Conservation (phyloP, 2,113 vertebrate species). For the Cynocephalus volans region DNA sequence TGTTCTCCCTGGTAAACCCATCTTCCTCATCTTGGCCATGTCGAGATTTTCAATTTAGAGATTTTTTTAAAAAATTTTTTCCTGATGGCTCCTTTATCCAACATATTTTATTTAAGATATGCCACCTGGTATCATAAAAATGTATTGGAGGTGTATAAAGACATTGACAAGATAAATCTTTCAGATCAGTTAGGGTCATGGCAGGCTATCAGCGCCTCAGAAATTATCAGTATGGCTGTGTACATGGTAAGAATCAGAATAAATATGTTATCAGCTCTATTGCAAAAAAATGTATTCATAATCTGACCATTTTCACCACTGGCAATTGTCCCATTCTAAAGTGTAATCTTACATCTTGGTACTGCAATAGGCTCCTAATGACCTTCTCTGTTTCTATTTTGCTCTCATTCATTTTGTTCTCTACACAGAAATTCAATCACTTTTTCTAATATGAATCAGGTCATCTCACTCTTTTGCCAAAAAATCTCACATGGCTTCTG, state of each 20-base stretch:
- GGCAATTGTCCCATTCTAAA: background rate
- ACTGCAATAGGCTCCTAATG: background rate
- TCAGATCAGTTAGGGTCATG: background rate
- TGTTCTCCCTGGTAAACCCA: background rate
- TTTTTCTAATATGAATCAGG: background rate
- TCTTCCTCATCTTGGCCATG: background rate
- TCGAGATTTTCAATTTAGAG: background rate
- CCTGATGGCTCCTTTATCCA: background rate
- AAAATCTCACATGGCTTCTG: background rate
- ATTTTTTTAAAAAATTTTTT: background rate
- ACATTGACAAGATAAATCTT: background rate
- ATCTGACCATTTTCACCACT: background rate
- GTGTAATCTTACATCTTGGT: background rate
- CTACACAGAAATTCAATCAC: background rate
- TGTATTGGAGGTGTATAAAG: background rate
- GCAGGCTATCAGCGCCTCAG: background rate
- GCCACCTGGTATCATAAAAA: background rate
- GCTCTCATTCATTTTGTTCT: background rate
- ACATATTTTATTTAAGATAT: conserved; percentile 1
- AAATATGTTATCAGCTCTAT: background rate
- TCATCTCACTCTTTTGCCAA: background rate
- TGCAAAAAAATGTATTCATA: background rate
- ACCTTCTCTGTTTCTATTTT: background rate
- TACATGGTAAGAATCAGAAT: background rate
- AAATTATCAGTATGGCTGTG: background rate